Conservation (phyloP, 2,797 vertebrate species). For the Aeoliscus strigatus region DNA sequence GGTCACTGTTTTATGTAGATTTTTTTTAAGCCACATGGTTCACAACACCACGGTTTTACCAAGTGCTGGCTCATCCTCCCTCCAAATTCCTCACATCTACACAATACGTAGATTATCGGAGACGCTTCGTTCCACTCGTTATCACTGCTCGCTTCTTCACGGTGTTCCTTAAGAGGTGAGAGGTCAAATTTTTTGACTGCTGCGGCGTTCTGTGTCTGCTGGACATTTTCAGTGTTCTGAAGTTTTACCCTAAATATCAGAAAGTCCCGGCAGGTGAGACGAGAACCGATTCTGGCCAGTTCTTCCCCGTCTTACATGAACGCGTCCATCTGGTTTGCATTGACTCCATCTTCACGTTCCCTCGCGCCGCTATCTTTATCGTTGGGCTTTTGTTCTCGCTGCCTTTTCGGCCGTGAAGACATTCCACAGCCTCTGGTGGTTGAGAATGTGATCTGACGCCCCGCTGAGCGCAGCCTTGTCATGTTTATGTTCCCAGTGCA, state of each 20-base stretch:
- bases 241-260: too few species aligned
- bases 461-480: constrained; percentile 16
- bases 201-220: too few species aligned
- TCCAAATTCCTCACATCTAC: constrained; percentile 51
- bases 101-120: constrained; percentile 32
- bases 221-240: too few species aligned
- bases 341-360: background rate
- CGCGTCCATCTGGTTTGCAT: constrained; percentile 19
- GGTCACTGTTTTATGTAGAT: too few species aligned
- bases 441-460: constrained; percentile 51
- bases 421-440: constrained; percentile 16
- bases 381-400: background rate
- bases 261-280: too few species aligned
- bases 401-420: constrained; percentile 1
- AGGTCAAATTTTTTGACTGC: constrained; percentile 8
- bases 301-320: too few species aligned
- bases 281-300: too few species aligned
- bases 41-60: constrained; percentile 22
- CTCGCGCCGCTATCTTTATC: constrained; percentile 4
- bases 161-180: background rate
- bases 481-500: constrained; percentile 45
- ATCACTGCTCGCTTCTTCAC: constrained; percentile 12
- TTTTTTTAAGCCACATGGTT: constrained; percentile 32
- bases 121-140: constrained; percentile 29
- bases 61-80: constrained; percentile 12